Evolutionary conservation across 2,797 vertebrate species (phyloP).

Genomic region (Peromyscus aztecus): DNA sequence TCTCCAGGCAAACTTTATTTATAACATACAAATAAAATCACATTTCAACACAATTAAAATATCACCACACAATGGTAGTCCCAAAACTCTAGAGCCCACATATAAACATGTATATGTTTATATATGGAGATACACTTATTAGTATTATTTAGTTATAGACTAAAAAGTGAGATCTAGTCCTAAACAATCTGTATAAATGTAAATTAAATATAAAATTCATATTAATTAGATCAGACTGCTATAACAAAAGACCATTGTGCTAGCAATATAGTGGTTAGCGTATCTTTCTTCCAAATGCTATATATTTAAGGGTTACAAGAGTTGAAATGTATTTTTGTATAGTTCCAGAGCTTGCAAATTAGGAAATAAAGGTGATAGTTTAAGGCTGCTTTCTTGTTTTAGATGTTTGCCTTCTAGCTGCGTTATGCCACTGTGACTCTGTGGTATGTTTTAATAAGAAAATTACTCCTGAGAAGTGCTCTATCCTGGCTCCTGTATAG

Average conservation of each 20-base stretch:
- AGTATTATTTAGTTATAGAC: background rate
- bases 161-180: background rate
- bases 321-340: background rate
- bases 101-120: too few relatives aligned
- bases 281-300: background rate
- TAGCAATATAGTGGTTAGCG: background rate
- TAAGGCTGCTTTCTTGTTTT: background rate
- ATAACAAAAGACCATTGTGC: background rate
- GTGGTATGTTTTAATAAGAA: background rate
- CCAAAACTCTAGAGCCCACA: too few relatives aligned
- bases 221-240: background rate
- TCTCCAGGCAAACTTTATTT: too few relatives aligned
- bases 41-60: too few relatives aligned
- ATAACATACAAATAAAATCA: too few relatives aligned
- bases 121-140: too few relatives aligned
- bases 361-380: background rate
- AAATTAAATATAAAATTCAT: background rate
- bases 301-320: background rate
- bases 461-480: background rate
- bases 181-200: background rate
- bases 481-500: background rate
- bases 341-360: background rate
- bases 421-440: background rate
- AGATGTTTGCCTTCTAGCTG: background rate
- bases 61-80: background rate